Conservation (phyloP, 2,888 invertebrate species). For the Pseudeuparius sepicola region DNA sequence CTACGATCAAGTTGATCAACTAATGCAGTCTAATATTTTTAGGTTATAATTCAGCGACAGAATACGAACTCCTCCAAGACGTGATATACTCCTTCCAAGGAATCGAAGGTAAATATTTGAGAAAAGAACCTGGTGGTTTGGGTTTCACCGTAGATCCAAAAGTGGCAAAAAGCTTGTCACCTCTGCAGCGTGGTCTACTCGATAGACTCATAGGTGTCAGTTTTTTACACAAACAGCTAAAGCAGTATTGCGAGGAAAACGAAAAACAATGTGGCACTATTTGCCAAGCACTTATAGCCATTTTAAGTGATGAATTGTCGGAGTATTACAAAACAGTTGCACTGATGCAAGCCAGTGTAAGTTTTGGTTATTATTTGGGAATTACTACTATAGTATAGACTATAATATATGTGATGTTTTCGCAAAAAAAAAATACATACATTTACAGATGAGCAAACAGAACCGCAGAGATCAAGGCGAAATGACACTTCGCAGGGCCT, state of each 20-base stretch:
- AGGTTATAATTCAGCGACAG: conserved; percentile 31
- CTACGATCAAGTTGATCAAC: too few species aligned
- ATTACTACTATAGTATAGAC: not conserved
- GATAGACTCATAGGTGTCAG: conserved; percentile 78
- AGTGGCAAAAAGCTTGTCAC: conserved; percentile 43
- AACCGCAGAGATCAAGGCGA: conserved; percentile 27
- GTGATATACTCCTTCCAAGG: conserved; percentile 82
- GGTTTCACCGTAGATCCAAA: conserved; percentile 53
- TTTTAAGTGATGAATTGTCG: conserved; percentile 73
- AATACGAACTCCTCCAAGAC: conserved; percentile 56
- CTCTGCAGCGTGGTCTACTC: conserved; percentile 49
- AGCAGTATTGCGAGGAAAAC: conserved; percentile 66
- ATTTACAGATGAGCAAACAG: conserved; percentile 30
- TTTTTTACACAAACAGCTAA: conserved; percentile 64
- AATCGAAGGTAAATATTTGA: conserved; percentile 67
- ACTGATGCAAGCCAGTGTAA: conserved; percentile 75
- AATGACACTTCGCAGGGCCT: conserved; percentile 55
- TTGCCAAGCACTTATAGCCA: conserved; percentile 77
- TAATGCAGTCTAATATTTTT: too few species aligned
- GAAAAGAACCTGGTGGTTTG: conserved; percentile 50
- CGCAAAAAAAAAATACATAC: not conserved
- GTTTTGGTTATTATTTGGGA: conserved; percentile 18
- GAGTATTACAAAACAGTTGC: conserved; percentile 86
- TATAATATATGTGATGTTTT: conserved; percentile 13
- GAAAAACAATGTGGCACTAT: conserved; percentile 60